Evolutionary conservation across 2,113 vertebrate species (phyloP).

Genomic region (Ancistrus triradiatus): DNA sequence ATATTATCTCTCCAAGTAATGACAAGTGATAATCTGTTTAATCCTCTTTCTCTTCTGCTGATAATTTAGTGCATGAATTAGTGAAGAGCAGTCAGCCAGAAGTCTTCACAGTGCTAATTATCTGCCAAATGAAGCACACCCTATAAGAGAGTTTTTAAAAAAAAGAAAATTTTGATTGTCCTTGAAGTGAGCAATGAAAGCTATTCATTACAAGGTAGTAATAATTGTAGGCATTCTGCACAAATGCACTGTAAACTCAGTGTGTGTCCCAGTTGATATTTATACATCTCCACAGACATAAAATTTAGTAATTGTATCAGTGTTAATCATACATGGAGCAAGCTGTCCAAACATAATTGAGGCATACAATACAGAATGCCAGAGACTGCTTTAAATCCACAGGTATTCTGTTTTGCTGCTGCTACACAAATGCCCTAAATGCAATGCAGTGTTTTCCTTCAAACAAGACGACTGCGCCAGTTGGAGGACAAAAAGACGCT

Average conservation of each 20-base stretch:
- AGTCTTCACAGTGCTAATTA: slow-evolving; percentile 64
- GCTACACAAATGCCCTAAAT: slow-evolving; percentile 59
- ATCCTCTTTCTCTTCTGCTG: slow-evolving; percentile 31
- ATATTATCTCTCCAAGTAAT: slow-evolving; percentile 25
- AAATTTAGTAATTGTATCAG: slow-evolving; percentile 65
- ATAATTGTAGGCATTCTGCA: slow-evolving; percentile 56
- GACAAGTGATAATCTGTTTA: slow-evolving; percentile 40
- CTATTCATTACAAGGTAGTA: slow-evolving; percentile 62
- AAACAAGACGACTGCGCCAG: slow-evolving; percentile 62
- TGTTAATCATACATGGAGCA: slow-evolving; percentile 67
- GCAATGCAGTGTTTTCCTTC: slow-evolving; percentile 61
- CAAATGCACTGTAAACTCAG: slow-evolving; percentile 58
- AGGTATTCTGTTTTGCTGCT: slow-evolving; percentile 44
- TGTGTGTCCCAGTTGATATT: slow-evolving; percentile 54
- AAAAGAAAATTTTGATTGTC: slow-evolving; percentile 61
- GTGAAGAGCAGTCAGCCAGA: slow-evolving; percentile 56
- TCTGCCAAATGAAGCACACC: slow-evolving; percentile 51
- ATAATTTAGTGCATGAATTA: slow-evolving; percentile 47
- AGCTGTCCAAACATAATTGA: slow-evolving; percentile 67
- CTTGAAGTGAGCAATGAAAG: slow-evolving; percentile 55
- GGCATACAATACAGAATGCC: slow-evolving; percentile 60
- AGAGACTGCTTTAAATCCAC: slow-evolving; percentile 53
- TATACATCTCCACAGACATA: slow-evolving; percentile 55
- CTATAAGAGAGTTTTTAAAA: slow-evolving; percentile 51
- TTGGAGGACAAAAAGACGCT: slow-evolving; percentile 59